Conservation (phyloP, 2,797 vertebrate species). For the Anguilla pacifica region DNA sequence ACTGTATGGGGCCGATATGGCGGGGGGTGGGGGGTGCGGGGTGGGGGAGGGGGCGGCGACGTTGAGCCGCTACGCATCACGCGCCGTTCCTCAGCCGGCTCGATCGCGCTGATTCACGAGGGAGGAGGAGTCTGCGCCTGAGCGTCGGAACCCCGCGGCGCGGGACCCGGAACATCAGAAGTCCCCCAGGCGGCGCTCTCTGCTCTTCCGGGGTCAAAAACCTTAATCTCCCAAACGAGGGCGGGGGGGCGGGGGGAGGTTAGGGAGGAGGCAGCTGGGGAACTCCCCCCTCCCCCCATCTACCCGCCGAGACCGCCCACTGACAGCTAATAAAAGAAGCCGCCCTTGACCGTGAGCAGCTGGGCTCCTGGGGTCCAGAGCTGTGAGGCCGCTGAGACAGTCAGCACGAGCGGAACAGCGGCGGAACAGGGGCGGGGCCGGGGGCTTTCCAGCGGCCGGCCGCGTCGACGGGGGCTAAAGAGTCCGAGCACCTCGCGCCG, state of each 20-base stretch:
- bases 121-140: neutral
- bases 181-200: neutral
- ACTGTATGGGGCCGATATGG: constrained; percentile 51
- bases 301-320: constrained; percentile 60
- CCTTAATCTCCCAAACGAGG: constrained; percentile 58
- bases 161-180: neutral
- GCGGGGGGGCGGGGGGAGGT: constrained; percentile 37
- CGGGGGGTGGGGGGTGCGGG: constrained; percentile 37
- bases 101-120: constrained; percentile 22
- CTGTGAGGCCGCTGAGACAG: constrained; percentile 38
- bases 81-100: constrained; percentile 42
- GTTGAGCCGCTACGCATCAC: constrained; percentile 50
- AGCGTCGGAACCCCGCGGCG: neutral
- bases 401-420: constrained; percentile 46
- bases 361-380: constrained; percentile 68
- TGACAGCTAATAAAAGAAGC: constrained; percentile 74
- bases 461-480: neutral
- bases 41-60: constrained; percentile 27
- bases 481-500: neutral
- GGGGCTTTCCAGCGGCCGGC: neutral
- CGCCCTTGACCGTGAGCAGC: constrained; percentile 72
- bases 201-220: constrained; percentile 51
- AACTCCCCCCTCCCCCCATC: constrained; percentile 46
- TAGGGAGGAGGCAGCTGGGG: constrained; percentile 69
- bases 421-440: constrained; percentile 15